phyloP scores from a whole-genome alignment of 2,113 vertebrate species.

The Eptesicus fuscus region DNA sequence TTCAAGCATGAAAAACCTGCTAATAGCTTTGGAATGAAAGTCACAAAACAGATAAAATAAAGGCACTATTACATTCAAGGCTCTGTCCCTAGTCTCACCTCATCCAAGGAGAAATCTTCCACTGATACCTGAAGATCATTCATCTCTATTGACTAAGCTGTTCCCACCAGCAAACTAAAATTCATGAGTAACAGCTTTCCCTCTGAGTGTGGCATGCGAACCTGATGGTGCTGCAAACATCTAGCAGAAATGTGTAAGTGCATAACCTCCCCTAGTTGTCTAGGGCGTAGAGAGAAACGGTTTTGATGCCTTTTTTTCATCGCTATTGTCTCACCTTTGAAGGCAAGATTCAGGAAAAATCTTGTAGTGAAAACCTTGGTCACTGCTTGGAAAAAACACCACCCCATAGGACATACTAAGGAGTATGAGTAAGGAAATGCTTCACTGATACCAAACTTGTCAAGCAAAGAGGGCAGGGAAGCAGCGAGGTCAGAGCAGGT shows the following conservation, averaged over 20 bases:
- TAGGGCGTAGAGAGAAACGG: background rate
- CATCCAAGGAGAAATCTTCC: background rate
- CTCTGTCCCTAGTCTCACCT: background rate
- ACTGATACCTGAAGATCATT: background rate
- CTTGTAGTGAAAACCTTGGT: background rate
- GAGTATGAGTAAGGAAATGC: background rate
- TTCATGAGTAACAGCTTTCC: background rate
- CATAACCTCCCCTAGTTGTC: background rate
- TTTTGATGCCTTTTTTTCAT: background rate
- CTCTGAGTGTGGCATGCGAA: background rate
- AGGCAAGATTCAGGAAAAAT: background rate
- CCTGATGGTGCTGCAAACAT: background rate
- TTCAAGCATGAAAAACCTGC: background rate
- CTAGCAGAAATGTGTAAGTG: background rate
- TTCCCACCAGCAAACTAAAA: background rate
- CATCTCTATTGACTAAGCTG: background rate
- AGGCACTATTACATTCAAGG: background rate
- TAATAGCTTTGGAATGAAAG: background rate
- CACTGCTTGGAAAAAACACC: background rate
- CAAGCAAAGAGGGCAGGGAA: background rate
- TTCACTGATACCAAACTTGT: background rate
- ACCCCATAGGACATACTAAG: background rate
- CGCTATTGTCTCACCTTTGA: background rate
- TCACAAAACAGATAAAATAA: conserved; percentile 1
- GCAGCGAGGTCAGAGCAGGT: background rate